Percentiles rank a stretch among this genome's conserved stretches.
Evolutionary conservation across 1,140 invertebrate genomes (phyloP).

Genomic region (Mactra quadrangularis): DNA sequence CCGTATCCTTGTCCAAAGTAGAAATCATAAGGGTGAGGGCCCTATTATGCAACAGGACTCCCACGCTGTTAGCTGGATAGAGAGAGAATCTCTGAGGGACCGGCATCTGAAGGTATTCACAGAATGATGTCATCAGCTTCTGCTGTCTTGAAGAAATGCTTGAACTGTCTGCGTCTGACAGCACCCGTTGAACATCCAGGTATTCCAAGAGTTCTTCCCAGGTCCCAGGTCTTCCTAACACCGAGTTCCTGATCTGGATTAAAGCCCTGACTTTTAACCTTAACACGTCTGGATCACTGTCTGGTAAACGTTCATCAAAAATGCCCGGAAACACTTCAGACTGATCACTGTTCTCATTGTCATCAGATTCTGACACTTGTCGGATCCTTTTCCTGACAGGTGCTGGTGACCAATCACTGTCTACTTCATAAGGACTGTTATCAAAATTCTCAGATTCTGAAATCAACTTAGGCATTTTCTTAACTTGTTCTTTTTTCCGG

Average conservation of each 20-base stretch:
- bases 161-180: not conserved
- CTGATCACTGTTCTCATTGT: conserved; percentile 16
- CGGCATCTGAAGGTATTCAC: not conserved
- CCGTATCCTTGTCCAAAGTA: not conserved
- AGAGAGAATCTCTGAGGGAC: not conserved
- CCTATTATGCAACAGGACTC: not conserved
- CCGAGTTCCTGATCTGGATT: not conserved
- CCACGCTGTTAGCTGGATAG: not conserved
- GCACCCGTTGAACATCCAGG: not conserved
- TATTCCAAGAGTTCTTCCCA: not conserved
- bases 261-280: not conserved
- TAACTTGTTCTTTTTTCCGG: not conserved
- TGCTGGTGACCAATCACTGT: conserved; percentile 2
- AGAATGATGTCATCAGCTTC: not conserved
- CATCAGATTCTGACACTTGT: conserved; percentile 10
- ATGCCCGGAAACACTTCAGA: conserved; percentile 4
- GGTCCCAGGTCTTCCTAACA: not conserved
- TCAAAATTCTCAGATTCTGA: conserved; percentile 1
- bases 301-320: not conserved
- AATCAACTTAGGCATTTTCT: not conserved
- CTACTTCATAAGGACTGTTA: conserved; percentile 2
- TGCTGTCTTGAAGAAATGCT: not conserved
- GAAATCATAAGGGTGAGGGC: not conserved
- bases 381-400: not conserved
- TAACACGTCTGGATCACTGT: not conserved